These are phyloP conservation scores for Drosophila truncata DNA, from an alignment of 1,140 invertebrate genomes.

Conservation along the genomic window DNA sequence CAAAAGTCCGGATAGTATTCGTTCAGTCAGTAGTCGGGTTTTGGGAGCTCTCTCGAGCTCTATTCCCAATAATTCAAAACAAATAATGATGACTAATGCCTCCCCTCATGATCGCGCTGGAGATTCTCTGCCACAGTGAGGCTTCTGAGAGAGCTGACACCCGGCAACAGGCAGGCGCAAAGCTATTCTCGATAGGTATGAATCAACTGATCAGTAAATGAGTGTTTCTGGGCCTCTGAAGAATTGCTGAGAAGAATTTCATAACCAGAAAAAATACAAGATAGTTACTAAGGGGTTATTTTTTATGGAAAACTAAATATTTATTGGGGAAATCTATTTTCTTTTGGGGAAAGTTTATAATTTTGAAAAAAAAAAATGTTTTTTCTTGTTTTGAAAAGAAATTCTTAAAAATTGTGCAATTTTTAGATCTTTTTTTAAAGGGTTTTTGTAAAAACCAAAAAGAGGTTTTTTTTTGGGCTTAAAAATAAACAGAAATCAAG, in stretches of 20 bases:
- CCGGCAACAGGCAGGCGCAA: conserved; percentile 9
- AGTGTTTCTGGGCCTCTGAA: neutral
- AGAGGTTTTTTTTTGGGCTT: fast-evolving
- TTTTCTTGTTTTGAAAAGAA: neutral
- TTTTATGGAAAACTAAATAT: neutral
- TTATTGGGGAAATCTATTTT: neutral
- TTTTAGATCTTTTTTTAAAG: no score
- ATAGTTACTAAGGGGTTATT: neutral
- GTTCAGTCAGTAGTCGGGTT: neutral
- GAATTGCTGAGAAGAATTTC: neutral
- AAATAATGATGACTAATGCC: conserved; percentile 44
- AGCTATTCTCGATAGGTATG: conserved; percentile 34
- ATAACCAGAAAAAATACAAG: neutral
- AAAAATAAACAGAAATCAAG: neutral
- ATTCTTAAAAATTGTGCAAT: no score
- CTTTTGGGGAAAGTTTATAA: neutral
- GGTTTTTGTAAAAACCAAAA: no score
- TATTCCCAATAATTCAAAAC: conserved; percentile 27
- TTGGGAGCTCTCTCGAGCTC: neutral
- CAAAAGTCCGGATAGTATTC: conserved; percentile 32
- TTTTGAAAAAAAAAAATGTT: neutral
- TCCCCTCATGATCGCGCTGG: conserved; percentile 2
- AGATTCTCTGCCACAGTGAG: conserved; percentile 16
- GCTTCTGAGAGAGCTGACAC: conserved; percentile 11
- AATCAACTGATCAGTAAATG: conserved; percentile 22